Evolutionary conservation across 2,113 vertebrate genomes (phyloP).

Genomic region (Anhinga rufa): DNA sequence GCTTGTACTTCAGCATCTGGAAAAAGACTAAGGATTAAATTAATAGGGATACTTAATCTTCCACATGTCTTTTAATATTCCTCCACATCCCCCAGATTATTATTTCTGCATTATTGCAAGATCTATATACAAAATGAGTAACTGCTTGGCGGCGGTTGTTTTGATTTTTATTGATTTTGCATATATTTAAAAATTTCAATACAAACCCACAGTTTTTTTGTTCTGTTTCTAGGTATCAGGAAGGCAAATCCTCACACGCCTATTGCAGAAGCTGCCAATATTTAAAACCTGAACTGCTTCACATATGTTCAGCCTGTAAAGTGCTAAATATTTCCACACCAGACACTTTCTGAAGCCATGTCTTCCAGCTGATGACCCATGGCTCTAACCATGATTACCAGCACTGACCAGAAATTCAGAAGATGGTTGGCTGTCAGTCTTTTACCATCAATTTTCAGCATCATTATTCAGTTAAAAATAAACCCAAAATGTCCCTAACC

Average conservation of each 20-base stretch:
- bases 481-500: not conserved
- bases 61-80: constrained; percentile 1
- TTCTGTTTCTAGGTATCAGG: not conserved
- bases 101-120: constrained; percentile 1
- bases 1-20: constrained; percentile 37
- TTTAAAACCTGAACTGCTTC: not conserved
- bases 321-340: not conserved
- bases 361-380: not conserved
- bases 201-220: not conserved
- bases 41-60: constrained; percentile 49
- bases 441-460: not conserved
- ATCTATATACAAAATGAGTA: not conserved
- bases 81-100: constrained; percentile 18
- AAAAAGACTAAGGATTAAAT: constrained; percentile 41
- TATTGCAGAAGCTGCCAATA: not conserved
- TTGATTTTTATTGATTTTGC: not conserved
- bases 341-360: not conserved
- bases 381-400: not conserved
- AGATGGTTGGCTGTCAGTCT: not conserved
- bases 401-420: not conserved
- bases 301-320: not conserved
- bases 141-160: not conserved
- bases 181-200: not conserved
- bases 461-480: not conserved
- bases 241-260: not conserved